These are phyloP conservation scores for Mastomys natalensis DNA, from an alignment of 2,113 vertebrate genomes.

Conservation along the genomic window DNA sequence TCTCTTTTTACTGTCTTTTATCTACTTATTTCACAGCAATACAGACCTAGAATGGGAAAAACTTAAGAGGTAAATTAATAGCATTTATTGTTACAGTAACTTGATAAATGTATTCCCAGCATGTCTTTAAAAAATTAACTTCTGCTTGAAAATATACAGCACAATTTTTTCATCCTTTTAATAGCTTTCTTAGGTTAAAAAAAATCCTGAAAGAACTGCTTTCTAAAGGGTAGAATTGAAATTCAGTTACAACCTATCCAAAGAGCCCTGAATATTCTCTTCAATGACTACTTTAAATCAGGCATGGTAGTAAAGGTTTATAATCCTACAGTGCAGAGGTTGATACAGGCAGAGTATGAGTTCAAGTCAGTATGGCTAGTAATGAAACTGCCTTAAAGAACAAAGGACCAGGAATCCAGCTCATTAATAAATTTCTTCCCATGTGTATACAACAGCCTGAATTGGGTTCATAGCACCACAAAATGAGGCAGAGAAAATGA, in stretches of 20 bases:
- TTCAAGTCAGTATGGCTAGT: not conserved
- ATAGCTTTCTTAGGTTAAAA: not conserved
- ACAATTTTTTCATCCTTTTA: not conserved
- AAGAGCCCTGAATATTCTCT: not conserved
- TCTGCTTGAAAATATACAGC: not conserved
- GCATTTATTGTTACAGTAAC: not conserved
- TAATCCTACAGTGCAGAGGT: not conserved
- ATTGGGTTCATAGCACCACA: not conserved
- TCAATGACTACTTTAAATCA: not conserved
- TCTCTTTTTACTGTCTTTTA: not conserved
- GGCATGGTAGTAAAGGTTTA: not conserved
- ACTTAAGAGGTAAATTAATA: slow-evolving; percentile 19
- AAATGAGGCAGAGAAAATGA: not conserved
- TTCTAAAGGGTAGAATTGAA: not conserved
- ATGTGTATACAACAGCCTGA: not conserved
- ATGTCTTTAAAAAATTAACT: not conserved
- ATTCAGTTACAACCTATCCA: not conserved
- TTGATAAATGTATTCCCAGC: not conserved
- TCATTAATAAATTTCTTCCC: not conserved
- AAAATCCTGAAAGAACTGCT: not conserved
- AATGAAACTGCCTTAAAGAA: not conserved
- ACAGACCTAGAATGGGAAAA: not conserved
- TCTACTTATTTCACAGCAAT: not conserved
- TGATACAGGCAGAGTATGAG: not conserved
- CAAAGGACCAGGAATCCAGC: not conserved